These are phyloP conservation scores for Cosmopolites sordidus DNA, from an alignment of 2,888 invertebrate species.

Conservation along the genomic window DNA sequence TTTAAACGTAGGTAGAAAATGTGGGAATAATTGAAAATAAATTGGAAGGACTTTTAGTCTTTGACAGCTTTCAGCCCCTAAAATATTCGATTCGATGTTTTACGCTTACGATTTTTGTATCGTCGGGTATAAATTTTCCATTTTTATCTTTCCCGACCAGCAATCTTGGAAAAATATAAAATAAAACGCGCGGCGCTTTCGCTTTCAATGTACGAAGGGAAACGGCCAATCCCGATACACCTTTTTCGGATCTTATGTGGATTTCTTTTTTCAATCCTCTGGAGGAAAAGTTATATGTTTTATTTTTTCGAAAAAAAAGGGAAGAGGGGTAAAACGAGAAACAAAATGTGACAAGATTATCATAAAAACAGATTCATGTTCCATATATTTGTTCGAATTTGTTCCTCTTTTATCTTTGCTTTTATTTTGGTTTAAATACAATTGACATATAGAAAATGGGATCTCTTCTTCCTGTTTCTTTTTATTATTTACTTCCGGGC, in stretches of 20 bases:
- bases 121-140: background rate
- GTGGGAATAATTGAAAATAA: background rate
- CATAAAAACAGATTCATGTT: background rate
- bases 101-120: background rate
- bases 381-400: background rate
- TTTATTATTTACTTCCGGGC: too few relatives aligned
- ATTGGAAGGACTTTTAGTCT: background rate
- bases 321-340: background rate
- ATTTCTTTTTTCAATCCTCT: background rate
- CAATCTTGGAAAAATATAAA: conserved; percentile 1
- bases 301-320: background rate
- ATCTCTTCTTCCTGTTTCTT: too few relatives aligned
- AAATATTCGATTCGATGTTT: background rate
- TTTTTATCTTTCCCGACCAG: background rate
- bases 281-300: background rate
- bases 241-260: background rate
- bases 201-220: background rate
- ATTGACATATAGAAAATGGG: too few relatives aligned
- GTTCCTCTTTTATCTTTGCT: background rate
- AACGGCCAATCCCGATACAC: background rate
- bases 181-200: background rate
- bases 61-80: background rate
- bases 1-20: background rate
- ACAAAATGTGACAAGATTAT: conserved; percentile 1
- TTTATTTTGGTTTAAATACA: too few relatives aligned